Base-by-base conservation (phyloP, 2,888 invertebrate genomes). In the Eurois occulta region DNA sequence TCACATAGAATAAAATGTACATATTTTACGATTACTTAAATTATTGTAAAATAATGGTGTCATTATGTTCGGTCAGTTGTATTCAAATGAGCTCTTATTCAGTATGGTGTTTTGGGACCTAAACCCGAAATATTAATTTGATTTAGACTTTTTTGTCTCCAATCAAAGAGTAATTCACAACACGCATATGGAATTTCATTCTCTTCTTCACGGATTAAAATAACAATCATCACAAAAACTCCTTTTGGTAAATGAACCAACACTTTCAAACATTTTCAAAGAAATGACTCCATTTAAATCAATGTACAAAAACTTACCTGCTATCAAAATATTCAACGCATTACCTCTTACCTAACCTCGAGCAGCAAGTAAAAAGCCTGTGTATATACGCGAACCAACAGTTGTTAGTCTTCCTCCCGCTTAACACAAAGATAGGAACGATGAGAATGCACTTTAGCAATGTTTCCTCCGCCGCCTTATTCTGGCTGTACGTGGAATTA, bases 391-490 rank as follows among this genome's bases (percentile, higher is more conserved):
- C 80, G 82, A 84, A 86, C 87, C 86, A 86, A 85, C 88, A 82
- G 86, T 89, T 87, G 87, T 86, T 86, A 84, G 87, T 81, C 81
- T 85, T 81, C 87, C 81, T 83, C 84, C 86, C 87, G 82, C 83
- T 87, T 83, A 80, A 90, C 86, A 90, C 90, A 90, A 89, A 85
- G 91, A 87, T 87, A 86, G 87, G 85, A 83, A 83, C 86, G 86
- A 84, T 84, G 86, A 87, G 89, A 90, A 90, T 89, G 90, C 89
- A 90, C 90, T 90, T 90, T 88, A 87, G 87, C 81, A 81, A 88
- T 87, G 87, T 86, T 90, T 86, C 88, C 90, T 85, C 64, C 32
- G 10, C 65, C 16, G 58, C 77, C 83, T 65, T 90, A 90, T 91
- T 90, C 90, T 84, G 71, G 60, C 72, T 72, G 55, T 65, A 62